Conservation (phyloP, 2,888 invertebrate species). For the Conus canariensis region DNA sequence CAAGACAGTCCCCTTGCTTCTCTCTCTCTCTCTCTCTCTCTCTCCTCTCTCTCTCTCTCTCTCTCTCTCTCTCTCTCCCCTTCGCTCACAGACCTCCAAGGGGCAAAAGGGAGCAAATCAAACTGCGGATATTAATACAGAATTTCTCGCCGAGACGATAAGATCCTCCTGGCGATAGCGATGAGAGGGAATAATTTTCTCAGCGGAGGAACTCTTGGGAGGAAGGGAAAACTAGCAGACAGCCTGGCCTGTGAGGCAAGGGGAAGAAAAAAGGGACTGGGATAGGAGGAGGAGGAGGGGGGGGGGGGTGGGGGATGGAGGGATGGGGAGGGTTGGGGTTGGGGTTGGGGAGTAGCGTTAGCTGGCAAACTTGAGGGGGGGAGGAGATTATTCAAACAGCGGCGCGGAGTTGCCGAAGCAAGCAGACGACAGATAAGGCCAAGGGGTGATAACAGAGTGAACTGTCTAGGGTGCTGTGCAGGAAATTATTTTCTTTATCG, state of each 20-base stretch:
- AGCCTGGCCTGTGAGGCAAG: too few relatives aligned
- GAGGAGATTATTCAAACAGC: constrained; percentile 41
- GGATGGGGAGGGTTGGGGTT: neutral
- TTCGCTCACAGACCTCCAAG: neutral
- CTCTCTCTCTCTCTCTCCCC: constrained; percentile 14
- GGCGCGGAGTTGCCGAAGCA: constrained; percentile 32
- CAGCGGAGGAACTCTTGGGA: neutral
- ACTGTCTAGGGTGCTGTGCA: constrained; percentile 36
- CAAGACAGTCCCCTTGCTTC: too few relatives aligned
- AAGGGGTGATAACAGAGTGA: constrained; percentile 40
- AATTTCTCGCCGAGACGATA: constrained; percentile 41
- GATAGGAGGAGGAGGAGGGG: neutral
- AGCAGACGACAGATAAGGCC: constrained; percentile 38
- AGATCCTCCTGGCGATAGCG: constrained; percentile 40
- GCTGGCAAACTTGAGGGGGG: neutral
- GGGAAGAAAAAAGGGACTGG: too few relatives aligned
- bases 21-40: too few relatives aligned
- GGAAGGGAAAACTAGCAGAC: neutral
- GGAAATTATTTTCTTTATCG: constrained; percentile 49
- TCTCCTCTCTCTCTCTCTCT: too few relatives aligned
- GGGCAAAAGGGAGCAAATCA: constrained; percentile 10
- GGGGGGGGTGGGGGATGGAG: neutral
- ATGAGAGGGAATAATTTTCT: constrained; percentile 43
- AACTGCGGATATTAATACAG: constrained; percentile 46
- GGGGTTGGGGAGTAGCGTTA: neutral